phyloP scores from a whole-genome alignment of 1,140 invertebrate genomes.

The Drosophila burlai region DNA sequence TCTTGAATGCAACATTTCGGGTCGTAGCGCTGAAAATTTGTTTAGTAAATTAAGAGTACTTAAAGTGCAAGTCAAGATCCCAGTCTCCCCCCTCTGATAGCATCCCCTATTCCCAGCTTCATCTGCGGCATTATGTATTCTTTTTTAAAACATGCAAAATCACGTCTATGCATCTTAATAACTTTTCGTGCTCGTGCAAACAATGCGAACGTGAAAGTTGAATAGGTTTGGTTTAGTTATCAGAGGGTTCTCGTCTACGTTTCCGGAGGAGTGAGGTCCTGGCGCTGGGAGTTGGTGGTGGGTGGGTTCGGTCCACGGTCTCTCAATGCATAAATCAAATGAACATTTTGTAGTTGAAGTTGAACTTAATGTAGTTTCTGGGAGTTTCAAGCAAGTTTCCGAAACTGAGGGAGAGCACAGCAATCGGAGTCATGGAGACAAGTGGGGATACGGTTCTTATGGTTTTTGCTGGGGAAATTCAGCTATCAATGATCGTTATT shows the following conservation, averaged over 20 bases:
- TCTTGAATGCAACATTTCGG: slow-evolving; percentile 55
- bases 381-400: slow-evolving; percentile 35
- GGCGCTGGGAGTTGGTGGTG: not conserved
- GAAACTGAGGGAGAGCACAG: not conserved
- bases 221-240: slow-evolving; percentile 73
- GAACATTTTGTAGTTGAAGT: slow-evolving; percentile 64
- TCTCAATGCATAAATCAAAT: slow-evolving; percentile 63
- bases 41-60: slow-evolving; percentile 64
- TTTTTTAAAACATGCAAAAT: slow-evolving; percentile 78
- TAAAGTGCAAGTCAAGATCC: slow-evolving; percentile 51
- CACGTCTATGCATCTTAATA: slow-evolving; percentile 80
- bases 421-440: not conserved
- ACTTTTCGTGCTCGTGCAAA: slow-evolving; percentile 79
- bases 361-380: slow-evolving; percentile 56
- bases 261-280: slow-evolving; percentile 4
- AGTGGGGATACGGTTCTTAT: not conserved
- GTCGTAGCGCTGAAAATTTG: slow-evolving; percentile 50
- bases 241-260: slow-evolving; percentile 33
- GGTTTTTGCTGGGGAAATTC: not conserved
- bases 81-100: slow-evolving; percentile 12
- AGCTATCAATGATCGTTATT: not conserved
- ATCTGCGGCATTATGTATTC: slow-evolving; percentile 46
- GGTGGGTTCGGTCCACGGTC: slow-evolving; percentile 20
- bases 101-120: slow-evolving; percentile 12
- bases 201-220: slow-evolving; percentile 79